Evolutionary conservation across 1,140 invertebrate species (phyloP).

Genomic region (Pseudomyrmex flavicornis): DNA sequence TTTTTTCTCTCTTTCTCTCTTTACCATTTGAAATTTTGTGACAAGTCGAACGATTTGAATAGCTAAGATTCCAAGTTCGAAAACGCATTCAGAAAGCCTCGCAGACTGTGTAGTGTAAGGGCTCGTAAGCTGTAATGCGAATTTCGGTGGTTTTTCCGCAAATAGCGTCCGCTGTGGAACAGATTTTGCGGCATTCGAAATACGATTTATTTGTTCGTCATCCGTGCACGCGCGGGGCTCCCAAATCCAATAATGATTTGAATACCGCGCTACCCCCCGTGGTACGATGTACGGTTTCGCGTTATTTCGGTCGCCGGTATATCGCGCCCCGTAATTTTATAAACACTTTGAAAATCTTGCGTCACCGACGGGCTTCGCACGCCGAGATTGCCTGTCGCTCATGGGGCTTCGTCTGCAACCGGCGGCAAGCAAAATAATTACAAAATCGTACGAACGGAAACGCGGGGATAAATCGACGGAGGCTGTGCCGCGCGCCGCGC

Average conservation of each 20-base stretch:
- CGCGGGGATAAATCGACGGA: slow-evolving; percentile 65
- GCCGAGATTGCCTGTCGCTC: slow-evolving; percentile 81
- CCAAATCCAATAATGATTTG: slow-evolving; percentile 83
- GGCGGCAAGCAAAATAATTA: slow-evolving; percentile 81
- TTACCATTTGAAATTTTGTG: too few relatives aligned
- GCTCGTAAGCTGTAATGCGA: background rate
- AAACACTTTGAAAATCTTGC: slow-evolving; percentile 86
- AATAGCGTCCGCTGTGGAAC: background rate
- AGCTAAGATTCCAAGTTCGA: too few relatives aligned
- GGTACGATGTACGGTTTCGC: slow-evolving; percentile 75
- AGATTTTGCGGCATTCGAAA: slow-evolving; percentile 40
- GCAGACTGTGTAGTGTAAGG: too few relatives aligned
- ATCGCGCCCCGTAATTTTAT: slow-evolving; percentile 84
- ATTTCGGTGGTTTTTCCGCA: background rate
- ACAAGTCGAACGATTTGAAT: too few relatives aligned
- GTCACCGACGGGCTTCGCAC: slow-evolving; percentile 78
- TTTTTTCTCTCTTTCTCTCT: too few relatives aligned
- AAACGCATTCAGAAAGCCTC: too few relatives aligned
- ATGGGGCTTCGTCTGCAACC: slow-evolving; percentile 80
- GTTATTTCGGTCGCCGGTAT: slow-evolving; percentile 78
- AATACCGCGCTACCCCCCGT: slow-evolving; percentile 63
- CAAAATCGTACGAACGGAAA: slow-evolving; percentile 78
- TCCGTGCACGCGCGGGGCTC: slow-evolving; percentile 71
- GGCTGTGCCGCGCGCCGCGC: background rate
- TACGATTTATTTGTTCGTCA: slow-evolving; percentile 64